Conservation (phyloP, 1,140 invertebrate genomes). For the Drosophila pseudoobscura region DNA sequence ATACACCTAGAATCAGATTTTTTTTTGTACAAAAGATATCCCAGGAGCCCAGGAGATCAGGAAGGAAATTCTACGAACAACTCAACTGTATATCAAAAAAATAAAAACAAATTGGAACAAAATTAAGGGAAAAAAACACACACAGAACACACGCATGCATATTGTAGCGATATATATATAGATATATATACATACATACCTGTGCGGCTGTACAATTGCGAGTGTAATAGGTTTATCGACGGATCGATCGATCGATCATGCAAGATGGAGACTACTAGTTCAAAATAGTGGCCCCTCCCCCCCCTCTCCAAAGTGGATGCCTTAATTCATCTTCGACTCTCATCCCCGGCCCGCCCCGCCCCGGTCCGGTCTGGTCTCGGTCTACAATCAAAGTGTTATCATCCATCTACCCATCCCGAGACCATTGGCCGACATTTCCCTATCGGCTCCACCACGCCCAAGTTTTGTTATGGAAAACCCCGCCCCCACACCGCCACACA, state of each 20-base stretch:
- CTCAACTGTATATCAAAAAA: conserved; percentile 24
- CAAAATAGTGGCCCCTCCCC: neutral
- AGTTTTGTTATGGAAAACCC: conserved; percentile 9
- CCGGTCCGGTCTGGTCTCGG: neutral
- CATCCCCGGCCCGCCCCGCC: neutral
- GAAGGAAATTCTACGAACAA: neutral
- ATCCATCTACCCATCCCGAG: too few species aligned
- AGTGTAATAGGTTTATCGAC: neutral
- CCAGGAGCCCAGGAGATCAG: neutral
- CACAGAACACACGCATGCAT: conserved; percentile 10
- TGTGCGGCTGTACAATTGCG: neutral
- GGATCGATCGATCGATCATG: too few species aligned
- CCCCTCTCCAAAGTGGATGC: neutral
- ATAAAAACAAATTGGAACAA: conserved; percentile 11
- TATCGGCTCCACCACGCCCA: neutral
- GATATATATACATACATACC: conserved; percentile 14
- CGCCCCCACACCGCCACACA: neutral
- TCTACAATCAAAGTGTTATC: too few species aligned
- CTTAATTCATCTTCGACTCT: conserved; percentile 17
- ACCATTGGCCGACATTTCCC: too few species aligned
- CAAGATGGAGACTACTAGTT: too few species aligned
- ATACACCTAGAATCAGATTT: conserved; percentile 39
- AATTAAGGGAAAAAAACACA: conserved; percentile 10
- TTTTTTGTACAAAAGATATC: conserved; percentile 45
- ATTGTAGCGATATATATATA: conserved; percentile 25